Evolutionary conservation across 2,113 vertebrate genomes (phyloP), one percentile per base, ranked within the genome.

Genomic region (Saimiri boliviensis): DNA sequence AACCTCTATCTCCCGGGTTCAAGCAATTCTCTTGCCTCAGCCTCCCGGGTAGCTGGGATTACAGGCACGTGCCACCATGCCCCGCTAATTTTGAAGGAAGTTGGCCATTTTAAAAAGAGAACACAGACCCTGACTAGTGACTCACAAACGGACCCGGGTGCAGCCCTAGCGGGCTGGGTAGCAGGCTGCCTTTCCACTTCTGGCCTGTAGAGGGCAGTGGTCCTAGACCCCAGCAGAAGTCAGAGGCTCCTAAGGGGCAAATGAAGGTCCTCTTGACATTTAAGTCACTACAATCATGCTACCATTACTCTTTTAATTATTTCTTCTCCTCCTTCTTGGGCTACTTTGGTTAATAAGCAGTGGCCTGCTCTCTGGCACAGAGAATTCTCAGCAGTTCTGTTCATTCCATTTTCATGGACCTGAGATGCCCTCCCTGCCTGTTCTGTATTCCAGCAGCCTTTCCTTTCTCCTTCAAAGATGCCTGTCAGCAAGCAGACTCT

Each of bases 121-220:
- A 95, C 77, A 85, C 0, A 37, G 71, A 76, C n/a, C 13, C 80
- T 35, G 49, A 73, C 25, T 10, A 13, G 54, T 5, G 52, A 82
- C 54, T 81, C 73, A 70, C 60, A 16, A 40, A 76, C 37, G 5
- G 45, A 76, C n/a, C 58, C 45, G 17, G 16, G 42, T 45, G 82
- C 70, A 66, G 45, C 49, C 74, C 1, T 11, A 35, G 56, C 63
- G 0, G 49, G 94, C 7, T n/a, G n/a, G 52, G 52, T 0, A 42
- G 89, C 45, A 14, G 68, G 56, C 14, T 68, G 96, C 52, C n/a
- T n/a, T 4, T 60, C 66, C 81, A 32, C 11, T 12, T 93, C 25
- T 73, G 27, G 87, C 96, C 97, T 97, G 95, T 52, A 95, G 97
- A 85, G 96, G 96, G 97, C 96, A 87, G 93, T 2, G 4, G 84